Base-by-base conservation (phyloP, 2,797 vertebrate genomes). In the Gambusia yucatana region DNA sequence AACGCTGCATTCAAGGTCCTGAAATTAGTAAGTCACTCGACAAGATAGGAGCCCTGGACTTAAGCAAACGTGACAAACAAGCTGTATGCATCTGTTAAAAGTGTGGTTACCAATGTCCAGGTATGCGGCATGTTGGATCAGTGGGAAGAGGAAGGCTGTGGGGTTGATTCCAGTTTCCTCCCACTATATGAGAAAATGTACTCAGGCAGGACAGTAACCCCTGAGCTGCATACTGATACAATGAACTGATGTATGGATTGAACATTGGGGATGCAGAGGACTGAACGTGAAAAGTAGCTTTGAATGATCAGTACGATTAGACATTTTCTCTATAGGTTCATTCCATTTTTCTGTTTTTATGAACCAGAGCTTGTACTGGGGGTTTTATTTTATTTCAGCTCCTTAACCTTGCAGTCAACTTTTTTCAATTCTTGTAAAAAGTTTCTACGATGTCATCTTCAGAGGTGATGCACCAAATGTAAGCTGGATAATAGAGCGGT, bases 1-100 rank as follows among this genome's bases (percentile, higher is more conserved):
- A 91, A 92, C 92, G 91, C 91, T 95, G 95, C 93, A 94, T 92
- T 94, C 94, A 94, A 91, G 92, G 94, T 94, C 91, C 86, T 90
- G 92, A 93, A 95, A 95, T 96, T 95, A 96, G 93, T 86, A 86
- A 94, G 87, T 93, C 72, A 63, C 91, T 90, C 83, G 81, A 81
- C 82, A 91, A 88, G 90, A 94, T 86, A 88, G 90, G 93, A 92
- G 90, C 82, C 85, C 61, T 41, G 11, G 76, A 88, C 80, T 84
- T 77, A 82, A 57, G 84, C 80, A 67, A 88, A 88, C 73, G 83
- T 82, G 82, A 92, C 82, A 92, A 85, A 88, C 80, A 85, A 76
- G 17, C n/a, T 78, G 85, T 87, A 72, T 79, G 69, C 43, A 69
- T 79, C 72, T 77, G 73, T 43, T 61, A 33, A 80, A 36, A n/a